A percentile compares a stretch with the other conserved stretches of the same genome.
phyloP scores from a whole-genome alignment of 1,140 invertebrate genomes.

The Propsilocerus akamusi region DNA sequence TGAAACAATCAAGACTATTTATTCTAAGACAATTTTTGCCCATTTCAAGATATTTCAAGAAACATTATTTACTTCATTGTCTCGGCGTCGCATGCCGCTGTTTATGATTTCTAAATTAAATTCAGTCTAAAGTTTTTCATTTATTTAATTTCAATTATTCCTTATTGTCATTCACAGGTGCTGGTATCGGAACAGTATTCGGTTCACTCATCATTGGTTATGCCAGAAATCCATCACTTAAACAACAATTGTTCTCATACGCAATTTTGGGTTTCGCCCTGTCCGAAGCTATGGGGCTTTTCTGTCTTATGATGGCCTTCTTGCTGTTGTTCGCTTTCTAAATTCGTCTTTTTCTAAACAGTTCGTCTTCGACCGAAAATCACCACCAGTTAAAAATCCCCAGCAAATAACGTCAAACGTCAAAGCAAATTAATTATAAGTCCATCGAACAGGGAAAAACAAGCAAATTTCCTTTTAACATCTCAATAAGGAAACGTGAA shows the following conservation, averaged over 20 bases:
- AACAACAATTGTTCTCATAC: slow-evolving; percentile 98
- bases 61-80: too few species aligned
- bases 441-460: too few species aligned
- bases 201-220: slow-evolving; percentile 98
- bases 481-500: too few species aligned
- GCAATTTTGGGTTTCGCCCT: slow-evolving; percentile 98
- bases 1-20: too few species aligned
- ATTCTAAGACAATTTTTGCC: background rate
- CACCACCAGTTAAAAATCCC: too few species aligned
- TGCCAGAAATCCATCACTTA: slow-evolving; percentile 96
- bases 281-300: slow-evolving; percentile 99
- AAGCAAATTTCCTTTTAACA: too few species aligned
- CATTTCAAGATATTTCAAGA: slow-evolving; percentile 6
- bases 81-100: too few species aligned
- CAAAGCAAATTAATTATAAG: too few species aligned
- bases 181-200: slow-evolving; percentile 98
- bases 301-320: slow-evolving; percentile 99
- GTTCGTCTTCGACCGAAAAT: too few species aligned
- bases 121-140: background rate
- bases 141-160: background rate
- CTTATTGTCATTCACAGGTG: slow-evolving; percentile 43
- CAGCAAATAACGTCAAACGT: too few species aligned
- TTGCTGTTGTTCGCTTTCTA: slow-evolving; percentile 98
- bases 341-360: slow-evolving; percentile 15
- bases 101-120: background rate